These are phyloP conservation scores for Drosophila flavopinicola DNA, from an alignment of 2,888 invertebrate species.

Conservation along the genomic window DNA sequence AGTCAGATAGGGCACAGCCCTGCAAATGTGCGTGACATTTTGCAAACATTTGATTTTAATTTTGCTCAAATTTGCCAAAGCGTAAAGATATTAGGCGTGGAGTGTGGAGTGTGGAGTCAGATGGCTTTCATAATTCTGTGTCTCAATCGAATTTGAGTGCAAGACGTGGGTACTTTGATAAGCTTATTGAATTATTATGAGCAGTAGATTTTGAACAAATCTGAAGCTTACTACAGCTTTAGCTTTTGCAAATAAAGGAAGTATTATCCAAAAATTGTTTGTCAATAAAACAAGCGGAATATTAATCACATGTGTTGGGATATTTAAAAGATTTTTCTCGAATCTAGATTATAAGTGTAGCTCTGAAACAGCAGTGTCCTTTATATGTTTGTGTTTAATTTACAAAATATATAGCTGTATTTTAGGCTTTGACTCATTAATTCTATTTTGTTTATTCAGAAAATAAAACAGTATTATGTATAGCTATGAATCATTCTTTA, in stretches of 20 bases:
- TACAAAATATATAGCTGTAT: too few species aligned
- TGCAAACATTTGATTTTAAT: slow-evolving; percentile 53
- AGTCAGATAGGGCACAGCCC: background rate
- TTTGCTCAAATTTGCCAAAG: slow-evolving; percentile 42
- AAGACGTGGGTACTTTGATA: slow-evolving; percentile 4
- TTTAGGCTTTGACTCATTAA: too few species aligned
- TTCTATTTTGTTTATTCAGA: too few species aligned
- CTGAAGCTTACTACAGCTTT: background rate
- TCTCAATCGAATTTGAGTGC: slow-evolving; percentile 1
- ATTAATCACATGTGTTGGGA: background rate
- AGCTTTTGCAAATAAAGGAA: background rate
- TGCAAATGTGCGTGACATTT: slow-evolving; percentile 44
- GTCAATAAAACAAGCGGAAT: background rate
- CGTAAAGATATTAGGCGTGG: slow-evolving; percentile 31
- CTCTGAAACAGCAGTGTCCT: too few species aligned
- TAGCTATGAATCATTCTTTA: too few species aligned
- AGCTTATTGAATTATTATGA: slow-evolving; percentile 4
- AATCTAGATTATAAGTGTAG: too few species aligned
- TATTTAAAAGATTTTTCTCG: too few species aligned
- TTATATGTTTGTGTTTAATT: too few species aligned
- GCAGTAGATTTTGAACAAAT: background rate
- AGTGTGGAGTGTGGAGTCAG: slow-evolving; percentile 11
- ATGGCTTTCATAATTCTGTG: background rate
- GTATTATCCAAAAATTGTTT: background rate
- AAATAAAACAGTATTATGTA: too few species aligned